These are phyloP conservation scores for Myodes glareolus DNA, from an alignment of 2,113 vertebrate species.

Conservation along the genomic window DNA sequence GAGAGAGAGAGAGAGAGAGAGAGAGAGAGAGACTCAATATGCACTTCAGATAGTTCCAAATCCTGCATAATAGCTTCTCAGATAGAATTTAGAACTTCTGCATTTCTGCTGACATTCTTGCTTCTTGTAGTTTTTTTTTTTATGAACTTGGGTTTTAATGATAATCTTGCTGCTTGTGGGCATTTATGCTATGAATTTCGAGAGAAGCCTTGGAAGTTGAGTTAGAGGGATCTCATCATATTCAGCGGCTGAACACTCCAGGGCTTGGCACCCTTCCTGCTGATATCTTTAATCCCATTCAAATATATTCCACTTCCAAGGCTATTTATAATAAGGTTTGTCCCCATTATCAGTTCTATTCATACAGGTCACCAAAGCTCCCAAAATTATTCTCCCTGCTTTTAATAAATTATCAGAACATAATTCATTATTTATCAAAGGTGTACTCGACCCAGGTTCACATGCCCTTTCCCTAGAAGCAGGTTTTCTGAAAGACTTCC, in stretches of 20 bases:
- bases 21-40: neutral
- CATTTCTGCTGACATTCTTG: slow-evolving; percentile 73
- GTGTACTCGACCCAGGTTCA: slow-evolving; percentile 4
- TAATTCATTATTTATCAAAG: slow-evolving; percentile 68
- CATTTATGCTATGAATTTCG: slow-evolving; percentile 70
- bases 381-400: slow-evolving; percentile 59
- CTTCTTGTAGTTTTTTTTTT: slow-evolving; percentile 14
- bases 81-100: slow-evolving; percentile 67
- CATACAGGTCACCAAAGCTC: slow-evolving; percentile 60
- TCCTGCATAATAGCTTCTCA: slow-evolving; percentile 42
- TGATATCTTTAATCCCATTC: slow-evolving; percentile 78
- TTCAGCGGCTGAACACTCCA: slow-evolving; percentile 68
- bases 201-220: slow-evolving; percentile 66
- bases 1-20: neutral
- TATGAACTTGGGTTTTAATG: slow-evolving; percentile 58
- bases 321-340: slow-evolving; percentile 71
- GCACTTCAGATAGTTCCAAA: slow-evolving; percentile 15
- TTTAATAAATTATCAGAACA: slow-evolving; percentile 66
- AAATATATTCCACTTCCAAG: slow-evolving; percentile 68
- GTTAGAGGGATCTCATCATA: slow-evolving; percentile 52
- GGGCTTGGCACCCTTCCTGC: slow-evolving; percentile 45
- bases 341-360: slow-evolving; percentile 60
- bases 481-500: neutral
- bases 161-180: slow-evolving; percentile 60
- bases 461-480: neutral